Evolutionary conservation across 2,888 invertebrate species (phyloP).

Genomic region (Chironomus riparius): DNA sequence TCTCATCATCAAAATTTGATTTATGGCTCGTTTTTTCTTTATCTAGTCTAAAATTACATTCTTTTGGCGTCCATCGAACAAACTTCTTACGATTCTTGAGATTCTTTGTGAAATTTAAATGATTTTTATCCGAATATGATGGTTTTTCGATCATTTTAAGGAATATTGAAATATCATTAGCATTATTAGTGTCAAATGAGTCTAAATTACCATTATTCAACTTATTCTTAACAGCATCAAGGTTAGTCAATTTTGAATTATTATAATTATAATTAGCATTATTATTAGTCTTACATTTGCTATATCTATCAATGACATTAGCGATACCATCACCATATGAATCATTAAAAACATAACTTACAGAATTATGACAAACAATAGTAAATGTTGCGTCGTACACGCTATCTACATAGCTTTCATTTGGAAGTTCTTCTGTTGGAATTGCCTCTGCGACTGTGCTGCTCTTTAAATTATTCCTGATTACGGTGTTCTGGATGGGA

Average conservation of each 20-base stretch:
- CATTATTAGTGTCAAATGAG: not conserved
- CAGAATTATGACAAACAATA: conserved; percentile 7
- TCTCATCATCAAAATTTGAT: not conserved
- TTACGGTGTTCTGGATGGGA: too few species aligned
- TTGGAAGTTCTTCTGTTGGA: not conserved
- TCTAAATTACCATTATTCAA: not conserved
- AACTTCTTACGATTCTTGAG: conserved; percentile 18
- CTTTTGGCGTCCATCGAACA: not conserved
- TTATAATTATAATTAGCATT: not conserved
- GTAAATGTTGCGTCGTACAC: not conserved
- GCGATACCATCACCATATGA: conserved; percentile 12
- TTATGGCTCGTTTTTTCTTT: not conserved
- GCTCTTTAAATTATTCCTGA: too few species aligned
- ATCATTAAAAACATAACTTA: conserved; percentile 7
- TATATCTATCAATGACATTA: not conserved
- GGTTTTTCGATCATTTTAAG: not conserved
- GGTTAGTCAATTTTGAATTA: not conserved
- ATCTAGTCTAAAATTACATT: not conserved
- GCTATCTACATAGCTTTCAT: not conserved
- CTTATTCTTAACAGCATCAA: not conserved
- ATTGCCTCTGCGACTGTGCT: not conserved
- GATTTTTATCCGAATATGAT: conserved; percentile 18
- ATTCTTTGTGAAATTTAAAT: conserved; percentile 21
- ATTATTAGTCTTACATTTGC: not conserved
- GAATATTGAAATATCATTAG: not conserved